Base-by-base conservation (phyloP, 2,888 invertebrate genomes). In the Nesidiocoris tenuis region DNA sequence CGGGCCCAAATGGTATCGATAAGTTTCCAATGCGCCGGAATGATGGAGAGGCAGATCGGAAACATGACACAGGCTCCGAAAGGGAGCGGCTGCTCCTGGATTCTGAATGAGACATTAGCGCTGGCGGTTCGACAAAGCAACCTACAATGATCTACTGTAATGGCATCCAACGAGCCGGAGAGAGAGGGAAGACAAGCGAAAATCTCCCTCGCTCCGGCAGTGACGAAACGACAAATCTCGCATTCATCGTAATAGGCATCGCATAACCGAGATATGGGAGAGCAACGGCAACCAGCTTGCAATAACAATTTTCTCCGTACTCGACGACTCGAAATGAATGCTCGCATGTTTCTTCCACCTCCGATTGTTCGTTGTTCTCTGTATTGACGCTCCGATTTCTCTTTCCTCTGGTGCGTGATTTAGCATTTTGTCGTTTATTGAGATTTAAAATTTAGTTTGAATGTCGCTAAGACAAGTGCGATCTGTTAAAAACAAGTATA, bases 41-140 rank as follows among this genome's bases (percentile, higher is more conserved):
- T 39, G 39, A 39, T 39, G 5, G 39, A 39, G 39, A 39, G 39
- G 12, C 39, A 3, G 39, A 39, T 39, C 39, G 39, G 39, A 39
- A 39, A 39, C 39, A 39, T 39, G 39, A 39, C n/a, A n/a, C 39
- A 39, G 39, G 3, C 39, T 3, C 5, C 39, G 39, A 39, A 39
- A 39, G 39, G 39, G 39, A 39, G 39, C 39, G 39, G 39, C 39
- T 39, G 39, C 39, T 12, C 5, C 12, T 39, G 39, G 39, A 39
- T 39, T 65, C 54, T 65, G 65, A 65, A 65, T 65, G 65, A 65
- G 65, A 65, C 65, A 65, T 65, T 24, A 65, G 39, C 65, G 65
- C 18, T 18, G 65, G 18, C 39, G 24, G 65, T 65, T 65, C 65
- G 39, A 65, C 65, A 65, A 65, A 65, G 65, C 65, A 18, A 39